Evolutionary conservation across 2,888 invertebrate genomes (phyloP).

Genomic region (Pandemis heparana): DNA sequence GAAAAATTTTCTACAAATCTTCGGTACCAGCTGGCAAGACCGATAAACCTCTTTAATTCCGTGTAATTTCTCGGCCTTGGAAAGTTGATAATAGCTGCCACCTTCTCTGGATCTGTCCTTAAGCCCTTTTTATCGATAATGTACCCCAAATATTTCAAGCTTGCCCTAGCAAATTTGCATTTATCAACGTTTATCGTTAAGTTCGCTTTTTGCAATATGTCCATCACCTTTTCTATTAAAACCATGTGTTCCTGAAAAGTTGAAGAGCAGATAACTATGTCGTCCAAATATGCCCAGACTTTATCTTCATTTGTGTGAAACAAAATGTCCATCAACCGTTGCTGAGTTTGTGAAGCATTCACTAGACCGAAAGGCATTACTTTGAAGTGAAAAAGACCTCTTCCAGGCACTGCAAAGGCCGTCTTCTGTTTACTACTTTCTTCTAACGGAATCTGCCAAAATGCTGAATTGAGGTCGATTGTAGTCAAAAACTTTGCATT

Average conservation of each 20-base stretch:
- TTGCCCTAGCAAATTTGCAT: conserved; percentile 8
- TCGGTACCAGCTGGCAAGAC: background rate
- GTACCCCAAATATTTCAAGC: conserved; percentile 11
- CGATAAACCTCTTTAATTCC: background rate
- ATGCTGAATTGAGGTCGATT: conserved; percentile 51
- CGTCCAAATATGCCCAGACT: conserved; percentile 39
- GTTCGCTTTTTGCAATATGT: background rate
- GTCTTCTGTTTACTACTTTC: conserved; percentile 2
- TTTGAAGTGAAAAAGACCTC: no score
- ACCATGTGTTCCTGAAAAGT: conserved; percentile 25
- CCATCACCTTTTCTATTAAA: background rate
- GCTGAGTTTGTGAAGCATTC: conserved; percentile 41
- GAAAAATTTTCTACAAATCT: conserved; percentile 3
- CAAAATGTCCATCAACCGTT: conserved; percentile 39
- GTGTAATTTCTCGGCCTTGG: background rate
- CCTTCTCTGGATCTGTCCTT: background rate
- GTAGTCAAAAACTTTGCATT: conserved; percentile 42
- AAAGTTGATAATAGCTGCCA: background rate
- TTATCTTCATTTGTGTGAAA: conserved; percentile 36
- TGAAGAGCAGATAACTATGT: conserved; percentile 30
- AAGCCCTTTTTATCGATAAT: background rate
- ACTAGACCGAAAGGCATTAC: conserved; percentile 8
- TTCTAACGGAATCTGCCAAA: conserved; percentile 52
- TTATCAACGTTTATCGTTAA: conserved; percentile 2
- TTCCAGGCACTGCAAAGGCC: no score